phyloP scores from a whole-genome alignment of 2,113 vertebrate genomes.

The Ursus arctos region DNA sequence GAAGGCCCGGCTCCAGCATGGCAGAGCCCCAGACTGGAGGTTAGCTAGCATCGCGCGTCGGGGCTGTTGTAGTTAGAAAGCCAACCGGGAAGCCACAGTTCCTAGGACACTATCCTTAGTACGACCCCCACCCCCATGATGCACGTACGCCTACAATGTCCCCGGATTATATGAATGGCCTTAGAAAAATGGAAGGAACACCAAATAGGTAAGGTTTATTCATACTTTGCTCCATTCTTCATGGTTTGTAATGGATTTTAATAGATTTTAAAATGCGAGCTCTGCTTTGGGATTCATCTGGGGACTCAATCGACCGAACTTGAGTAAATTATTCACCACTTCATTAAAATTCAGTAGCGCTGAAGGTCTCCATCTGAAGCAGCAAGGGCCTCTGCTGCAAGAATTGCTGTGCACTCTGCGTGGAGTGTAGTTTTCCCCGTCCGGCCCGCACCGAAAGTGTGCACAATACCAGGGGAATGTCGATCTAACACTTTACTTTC shows the following conservation, averaged over 20 bases:
- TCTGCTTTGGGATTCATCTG: neutral
- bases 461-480: rapidly evolving
- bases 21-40: no score
- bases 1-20: neutral
- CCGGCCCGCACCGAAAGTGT: neutral
- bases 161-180: neutral
- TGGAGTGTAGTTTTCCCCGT: neutral
- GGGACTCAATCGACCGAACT: conserved; percentile 55
- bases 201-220: neutral
- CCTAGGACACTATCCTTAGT: neutral
- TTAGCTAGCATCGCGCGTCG: neutral
- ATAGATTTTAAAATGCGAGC: conserved; percentile 27
- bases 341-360: conserved; percentile 66
- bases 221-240: conserved; percentile 9
- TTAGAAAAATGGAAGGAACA: neutral
- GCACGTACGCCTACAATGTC: neutral
- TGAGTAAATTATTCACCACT: conserved; percentile 73
- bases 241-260: neutral
- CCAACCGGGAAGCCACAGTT: neutral
- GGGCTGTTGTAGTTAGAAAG: neutral
- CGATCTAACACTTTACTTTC: neutral
- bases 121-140: no score
- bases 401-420: neutral
- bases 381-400: neutral
- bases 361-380: neutral